Percentiles rank a stretch among this genome's conserved stretches.
phyloP scores from a whole-genome alignment of 37 sponge, comb jelly and placozoan genomes.

The Hormiphora californensis region DNA sequence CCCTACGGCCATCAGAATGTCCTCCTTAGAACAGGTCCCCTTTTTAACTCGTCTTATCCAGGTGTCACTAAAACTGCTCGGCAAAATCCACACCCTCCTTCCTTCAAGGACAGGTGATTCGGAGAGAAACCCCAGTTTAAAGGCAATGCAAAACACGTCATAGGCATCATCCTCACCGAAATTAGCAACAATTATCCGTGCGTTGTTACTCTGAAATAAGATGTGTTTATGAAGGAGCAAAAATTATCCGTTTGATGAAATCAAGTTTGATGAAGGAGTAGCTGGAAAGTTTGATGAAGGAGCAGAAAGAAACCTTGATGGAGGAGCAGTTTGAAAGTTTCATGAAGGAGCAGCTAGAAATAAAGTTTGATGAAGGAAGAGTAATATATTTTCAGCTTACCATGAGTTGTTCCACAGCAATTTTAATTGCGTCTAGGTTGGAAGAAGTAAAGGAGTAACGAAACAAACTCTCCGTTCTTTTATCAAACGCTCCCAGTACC shows the following conservation, averaged over 20 bases:
- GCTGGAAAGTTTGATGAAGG: not conserved
- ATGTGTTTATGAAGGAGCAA: not conserved
- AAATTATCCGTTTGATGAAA: too few relatives aligned
- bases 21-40: not conserved
- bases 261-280: not conserved
- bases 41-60: not conserved
- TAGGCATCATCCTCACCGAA: constrained; percentile 37
- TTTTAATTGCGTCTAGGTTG: not conserved
- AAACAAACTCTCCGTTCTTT: too few relatives aligned
- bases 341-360: not conserved
- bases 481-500: too few relatives aligned
- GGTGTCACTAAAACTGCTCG: constrained; percentile 2
- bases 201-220: constrained; percentile 1
- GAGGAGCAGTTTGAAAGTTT: not conserved
- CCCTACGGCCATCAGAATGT: not conserved
- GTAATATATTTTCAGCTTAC: not conserved
- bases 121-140: not conserved
- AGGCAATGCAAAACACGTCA: constrained; percentile 15
- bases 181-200: constrained; percentile 28
- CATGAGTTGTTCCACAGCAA: not conserved
- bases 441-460: constrained; percentile 16
- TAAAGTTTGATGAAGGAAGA: not conserved
- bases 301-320: not conserved
- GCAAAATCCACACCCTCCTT: constrained; percentile 31
- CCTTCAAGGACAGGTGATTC: constrained; percentile 16